These are phyloP conservation scores for Cistogaster globosa DNA, from an alignment of 2,888 invertebrate genomes.

Conservation along the genomic window DNA sequence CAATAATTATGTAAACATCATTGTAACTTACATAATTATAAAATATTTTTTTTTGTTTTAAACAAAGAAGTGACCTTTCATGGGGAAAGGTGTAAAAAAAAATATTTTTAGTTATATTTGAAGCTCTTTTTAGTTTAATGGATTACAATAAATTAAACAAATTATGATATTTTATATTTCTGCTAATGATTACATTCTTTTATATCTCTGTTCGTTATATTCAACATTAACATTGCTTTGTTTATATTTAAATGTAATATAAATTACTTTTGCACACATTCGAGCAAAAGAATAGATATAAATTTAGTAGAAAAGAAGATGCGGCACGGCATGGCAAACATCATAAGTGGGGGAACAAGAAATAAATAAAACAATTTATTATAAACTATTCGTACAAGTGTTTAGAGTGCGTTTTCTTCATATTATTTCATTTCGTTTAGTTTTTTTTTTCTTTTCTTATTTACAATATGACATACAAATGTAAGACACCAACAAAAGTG, in stretches of 20 bases:
- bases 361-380: slow-evolving; percentile 58
- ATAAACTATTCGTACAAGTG: slow-evolving; percentile 66
- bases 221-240: slow-evolving; percentile 24
- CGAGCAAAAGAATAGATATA: slow-evolving; percentile 23
- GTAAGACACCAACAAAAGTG: slow-evolving; percentile 13
- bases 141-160: too few species aligned
- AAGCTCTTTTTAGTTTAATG: too few species aligned
- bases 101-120: too few species aligned
- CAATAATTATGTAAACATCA: too few species aligned
- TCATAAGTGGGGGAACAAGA: slow-evolving; percentile 57
- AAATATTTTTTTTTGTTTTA: too few species aligned
- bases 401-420: slow-evolving; percentile 42
- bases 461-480: slow-evolving; percentile 43
- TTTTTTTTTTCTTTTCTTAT: slow-evolving; percentile 23
- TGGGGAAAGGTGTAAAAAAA: too few species aligned
- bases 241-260: slow-evolving; percentile 49
- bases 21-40: too few species aligned
- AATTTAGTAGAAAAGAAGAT: slow-evolving; percentile 31
- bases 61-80: too few species aligned
- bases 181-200: background rate
- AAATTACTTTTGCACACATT: slow-evolving; percentile 61
- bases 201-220: slow-evolving; percentile 6
- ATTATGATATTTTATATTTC: too few species aligned
- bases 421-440: too few species aligned
- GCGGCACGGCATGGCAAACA: slow-evolving; percentile 32